Base-by-base conservation (phyloP, 2,113 vertebrate genomes). In the Bungarus multicinctus region DNA sequence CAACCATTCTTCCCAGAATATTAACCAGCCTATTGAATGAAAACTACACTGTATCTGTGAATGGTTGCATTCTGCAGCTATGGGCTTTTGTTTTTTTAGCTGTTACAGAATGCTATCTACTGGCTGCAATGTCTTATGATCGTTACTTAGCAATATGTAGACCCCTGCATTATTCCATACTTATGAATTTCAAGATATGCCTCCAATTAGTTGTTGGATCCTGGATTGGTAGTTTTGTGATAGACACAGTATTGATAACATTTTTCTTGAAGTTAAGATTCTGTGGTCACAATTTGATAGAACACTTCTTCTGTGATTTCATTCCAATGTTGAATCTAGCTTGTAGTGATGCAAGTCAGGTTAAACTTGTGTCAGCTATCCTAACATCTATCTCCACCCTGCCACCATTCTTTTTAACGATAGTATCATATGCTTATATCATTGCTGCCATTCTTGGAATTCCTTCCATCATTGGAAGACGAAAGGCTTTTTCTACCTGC, bases 111-210 rank as follows among this genome's bases (percentile, higher is more conserved):
- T 96, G 96, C 93, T 96, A 93, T 45, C 94, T 97, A 6, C 74
- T 97, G 3, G 93, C 95, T 14, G 92, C 91, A 69, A 97, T 96
- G 95, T 96, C 95, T 81, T 97, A 96, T 6, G 95, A 96, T 85
- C 34, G 57, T 5, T 95, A 96, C 2, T 52, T 95, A 34, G 95
- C 95, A 92, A 95, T 97, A 88, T 96, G 95, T 27, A 95, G 90
- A 14, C 91, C 95, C 0, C 57, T 96, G 14, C 93, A 92, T 85
- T 96, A 94, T 20, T 55, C 81, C 0, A 43, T 57, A 43, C 90
- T 95, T n/a, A 95, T 94, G 92, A 94, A 7, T 89, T 81, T 2
- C 34, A 90, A 52, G 50, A 9, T 89, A 69, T 96, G 95, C 45
- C n/a, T 45, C 39, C 88, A 81, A 20, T n/a, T 96, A 12, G 52